Evolutionary conservation across 2,797 vertebrate species (phyloP).

Genomic region (Eidolon dupreanum): DNA sequence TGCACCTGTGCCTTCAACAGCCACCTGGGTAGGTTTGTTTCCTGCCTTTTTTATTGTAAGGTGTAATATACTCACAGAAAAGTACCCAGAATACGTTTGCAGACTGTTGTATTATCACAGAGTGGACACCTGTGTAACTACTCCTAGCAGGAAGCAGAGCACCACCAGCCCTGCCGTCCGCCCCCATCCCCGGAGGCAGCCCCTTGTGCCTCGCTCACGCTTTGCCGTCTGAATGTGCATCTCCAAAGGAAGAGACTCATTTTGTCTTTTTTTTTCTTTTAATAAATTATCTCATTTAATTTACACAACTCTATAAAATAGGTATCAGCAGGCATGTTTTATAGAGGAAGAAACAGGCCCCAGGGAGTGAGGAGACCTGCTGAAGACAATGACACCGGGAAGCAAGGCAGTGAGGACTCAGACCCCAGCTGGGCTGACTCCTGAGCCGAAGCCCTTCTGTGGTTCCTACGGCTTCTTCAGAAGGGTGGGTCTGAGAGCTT

Average conservation of each 20-base stretch:
- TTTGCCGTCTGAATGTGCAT: background rate
- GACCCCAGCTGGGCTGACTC: background rate
- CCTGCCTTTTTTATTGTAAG: background rate
- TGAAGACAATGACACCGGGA: fast-evolving
- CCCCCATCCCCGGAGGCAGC: background rate
- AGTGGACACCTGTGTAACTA: conserved; percentile 42
- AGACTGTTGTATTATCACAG: too few relatives aligned
- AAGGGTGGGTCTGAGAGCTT: background rate
- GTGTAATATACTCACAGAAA: background rate
- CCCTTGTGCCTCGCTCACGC: background rate
- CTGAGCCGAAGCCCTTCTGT: background rate
- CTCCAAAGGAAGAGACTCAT: background rate
- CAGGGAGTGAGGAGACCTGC: background rate
- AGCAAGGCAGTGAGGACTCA: too few relatives aligned
- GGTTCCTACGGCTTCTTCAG: background rate
- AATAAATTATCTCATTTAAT: background rate
- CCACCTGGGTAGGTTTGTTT: background rate
- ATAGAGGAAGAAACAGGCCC: background rate
- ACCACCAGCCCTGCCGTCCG: background rate
- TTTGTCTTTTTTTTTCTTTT: background rate
- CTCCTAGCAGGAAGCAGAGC: background rate
- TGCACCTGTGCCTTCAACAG: background rate
- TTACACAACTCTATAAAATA: background rate
- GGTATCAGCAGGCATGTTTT: background rate
- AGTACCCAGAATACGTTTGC: background rate